Evolutionary conservation across 1,140 invertebrate species (phyloP), one percentile per base, ranked within the genome.

Genomic region (Zophobas morio): DNA sequence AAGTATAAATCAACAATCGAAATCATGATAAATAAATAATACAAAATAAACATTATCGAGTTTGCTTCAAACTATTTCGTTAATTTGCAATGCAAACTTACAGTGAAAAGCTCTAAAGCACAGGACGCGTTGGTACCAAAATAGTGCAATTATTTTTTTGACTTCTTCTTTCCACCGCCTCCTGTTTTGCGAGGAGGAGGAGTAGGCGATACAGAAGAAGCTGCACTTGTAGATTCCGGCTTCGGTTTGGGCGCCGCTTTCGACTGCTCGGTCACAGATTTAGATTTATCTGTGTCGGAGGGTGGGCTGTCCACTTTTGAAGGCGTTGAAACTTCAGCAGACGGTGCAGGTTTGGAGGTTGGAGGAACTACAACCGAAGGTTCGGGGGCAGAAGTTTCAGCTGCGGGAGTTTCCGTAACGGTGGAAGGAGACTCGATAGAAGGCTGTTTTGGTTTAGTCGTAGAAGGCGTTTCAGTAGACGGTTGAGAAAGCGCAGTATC

Each of bases 101-200:
- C 20, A 20, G 20, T 20, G 20, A 20, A 20, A 20, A 20, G 20
- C 20, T 20, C 20, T 20, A 20, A 20, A 20, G 20, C 20, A 46
- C 42, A 46, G 8, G 3, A 8, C 3, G 42, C 8, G 3, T 46
- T 46, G 42, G 3, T 46, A 46, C 42, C 42, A 3, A 46, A 8
- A 4, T 46, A 3, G 42, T 46, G 42, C 42, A 46, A 8, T 46
- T 46, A 60, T 60, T 35, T 20, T 74, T 77, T 78, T n/a, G 79
- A 42, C 70, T 81, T 81, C 60, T 81, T 81, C n/a, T 49, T 32
- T 39, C 63, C 78, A 35, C 76, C 70, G 72, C 56, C 71, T 51
- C 76, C 71, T 20, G 20, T 20, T 76, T 82, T 82, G 39, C 81
- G 76, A 33, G 81, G 81, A 6, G 81, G 81, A 6, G 81, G 81